A percentile compares a stretch with the other conserved stretches of the same genome.
phyloP scores from a whole-genome alignment of 2,113 vertebrate species.

The Uria lomvia region DNA sequence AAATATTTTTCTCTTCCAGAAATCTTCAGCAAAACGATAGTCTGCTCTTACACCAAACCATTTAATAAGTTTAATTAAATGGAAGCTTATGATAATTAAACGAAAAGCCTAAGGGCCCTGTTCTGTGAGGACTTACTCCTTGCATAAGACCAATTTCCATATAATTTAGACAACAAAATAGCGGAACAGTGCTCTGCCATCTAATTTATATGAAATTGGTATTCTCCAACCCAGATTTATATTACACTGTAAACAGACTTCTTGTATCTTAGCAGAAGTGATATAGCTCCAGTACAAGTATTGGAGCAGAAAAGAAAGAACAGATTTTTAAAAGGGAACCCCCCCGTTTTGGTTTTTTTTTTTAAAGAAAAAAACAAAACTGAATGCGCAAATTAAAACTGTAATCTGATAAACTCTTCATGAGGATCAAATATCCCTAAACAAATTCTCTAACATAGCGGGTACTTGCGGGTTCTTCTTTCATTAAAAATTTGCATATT shows the following conservation, averaged over 20 bases:
- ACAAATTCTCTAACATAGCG: not conserved
- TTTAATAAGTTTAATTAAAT: slow-evolving; percentile 71
- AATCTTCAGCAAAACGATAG: slow-evolving; percentile 21
- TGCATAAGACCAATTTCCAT: slow-evolving; percentile 68
- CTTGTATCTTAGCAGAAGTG: not conserved
- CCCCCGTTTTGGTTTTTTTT: not conserved
- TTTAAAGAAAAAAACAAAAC: not conserved
- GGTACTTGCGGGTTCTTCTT: slow-evolving; percentile 17
- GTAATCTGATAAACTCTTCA: slow-evolving; percentile 43
- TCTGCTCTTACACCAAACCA: slow-evolving; percentile 57
- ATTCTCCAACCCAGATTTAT: slow-evolving; percentile 51
- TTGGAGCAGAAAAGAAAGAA: not conserved
- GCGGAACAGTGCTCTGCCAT: slow-evolving; percentile 47
- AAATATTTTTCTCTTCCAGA: slow-evolving; percentile 42
- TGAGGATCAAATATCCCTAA: slow-evolving; percentile 33
- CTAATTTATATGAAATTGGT: slow-evolving; percentile 57
- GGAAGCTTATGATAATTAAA: slow-evolving; percentile 71
- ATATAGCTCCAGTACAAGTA: not conserved
- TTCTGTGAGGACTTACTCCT: slow-evolving; percentile 65
- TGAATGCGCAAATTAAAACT: not conserved
- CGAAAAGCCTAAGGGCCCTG: slow-evolving; percentile 63
- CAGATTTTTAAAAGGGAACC: not conserved
- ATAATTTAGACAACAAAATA: slow-evolving; percentile 70
- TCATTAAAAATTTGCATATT: slow-evolving; percentile 56
- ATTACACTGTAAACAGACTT: slow-evolving; percentile 14